Base-by-base conservation (phyloP, 2,113 vertebrate genomes). In the Astatotilapia flaviijosephi region DNA sequence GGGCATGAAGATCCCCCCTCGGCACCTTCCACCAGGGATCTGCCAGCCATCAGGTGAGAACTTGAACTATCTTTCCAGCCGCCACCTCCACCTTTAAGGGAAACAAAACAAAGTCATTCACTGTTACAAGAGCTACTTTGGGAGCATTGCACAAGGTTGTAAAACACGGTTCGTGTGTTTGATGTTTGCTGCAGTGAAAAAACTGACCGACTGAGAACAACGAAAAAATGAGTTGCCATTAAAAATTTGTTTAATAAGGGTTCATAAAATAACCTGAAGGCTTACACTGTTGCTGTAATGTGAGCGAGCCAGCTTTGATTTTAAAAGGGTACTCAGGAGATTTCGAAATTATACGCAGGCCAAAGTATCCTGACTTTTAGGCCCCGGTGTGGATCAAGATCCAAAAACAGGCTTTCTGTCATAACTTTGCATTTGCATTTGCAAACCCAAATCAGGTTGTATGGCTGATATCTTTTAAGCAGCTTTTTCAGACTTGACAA, bases 1-100 rank as follows among this genome's bases (percentile, higher is more conserved):
- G 95, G 92, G 86, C 98, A 98, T 10, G 98, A 96, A 15, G 94
- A 96, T 13, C 98, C 97, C 7, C 97, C 98, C 90, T 96, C 95
- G 5, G 97, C 96, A 8, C 97, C 97, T 88, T 98, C 97, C 89
- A 93, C 84, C 80, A 97, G 96, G 11, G 98, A 97, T 84, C 95
- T 95, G 3, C 98, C 97, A 13, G 97, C 95, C 91, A 95, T 96
- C 7, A 83, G 83, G 58, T 95, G 40, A 58, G 81, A 82, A 47
- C 95, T 90, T 6, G 91, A 91, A 15, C 83, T 47, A 53, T 96
- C 96, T 86, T 92, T 96, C 97, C 98, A 98, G 79, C 98, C 97
- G 12, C 97, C 97, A 42, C 97, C 98, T 92, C 97, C 97, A 93
- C 97, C 97, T 96, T 62, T 2, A 47, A 45, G 7, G 9, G n/a